Evolutionary conservation across 2,113 vertebrate genomes (phyloP).

Genomic region (Mionectes macconnelli): DNA sequence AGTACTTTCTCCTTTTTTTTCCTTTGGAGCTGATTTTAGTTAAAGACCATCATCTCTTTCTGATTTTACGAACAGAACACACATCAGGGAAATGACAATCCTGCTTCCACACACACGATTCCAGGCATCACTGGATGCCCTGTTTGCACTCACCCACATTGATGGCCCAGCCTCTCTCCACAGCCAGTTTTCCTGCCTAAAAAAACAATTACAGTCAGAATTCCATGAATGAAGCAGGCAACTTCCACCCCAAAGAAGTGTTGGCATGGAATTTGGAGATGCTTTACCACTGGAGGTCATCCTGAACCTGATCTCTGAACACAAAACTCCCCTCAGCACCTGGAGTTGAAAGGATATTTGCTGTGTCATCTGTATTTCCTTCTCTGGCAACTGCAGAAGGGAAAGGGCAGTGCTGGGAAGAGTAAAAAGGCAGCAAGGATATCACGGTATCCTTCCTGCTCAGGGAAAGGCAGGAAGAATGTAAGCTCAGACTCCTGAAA

Average conservation of each 20-base stretch:
- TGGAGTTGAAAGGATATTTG: neutral
- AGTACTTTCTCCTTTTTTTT: neutral
- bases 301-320: neutral
- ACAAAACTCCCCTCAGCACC: neutral
- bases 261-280: neutral
- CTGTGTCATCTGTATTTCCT: neutral
- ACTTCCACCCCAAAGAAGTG: neutral
- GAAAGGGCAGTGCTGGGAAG: neutral
- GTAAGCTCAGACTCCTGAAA: neutral
- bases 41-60: neutral
- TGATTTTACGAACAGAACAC: neutral
- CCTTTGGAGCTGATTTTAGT: neutral
- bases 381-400: neutral
- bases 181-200: slow-evolving; percentile 93
- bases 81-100: neutral
- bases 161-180: slow-evolving; percentile 96
- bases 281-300: neutral
- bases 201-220: slow-evolving; percentile 19
- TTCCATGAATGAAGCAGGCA: neutral
- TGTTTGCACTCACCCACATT: slow-evolving; percentile 87
- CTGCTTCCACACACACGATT: neutral
- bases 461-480: neutral
- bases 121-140: neutral
- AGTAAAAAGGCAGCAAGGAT: neutral
- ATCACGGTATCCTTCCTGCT: neutral